Percentiles rank a stretch among this genome's conserved stretches.
These are phyloP conservation scores for Gnathonemus longibarbis DNA, from an alignment of 2,113 vertebrate genomes.

Conservation along the genomic window DNA sequence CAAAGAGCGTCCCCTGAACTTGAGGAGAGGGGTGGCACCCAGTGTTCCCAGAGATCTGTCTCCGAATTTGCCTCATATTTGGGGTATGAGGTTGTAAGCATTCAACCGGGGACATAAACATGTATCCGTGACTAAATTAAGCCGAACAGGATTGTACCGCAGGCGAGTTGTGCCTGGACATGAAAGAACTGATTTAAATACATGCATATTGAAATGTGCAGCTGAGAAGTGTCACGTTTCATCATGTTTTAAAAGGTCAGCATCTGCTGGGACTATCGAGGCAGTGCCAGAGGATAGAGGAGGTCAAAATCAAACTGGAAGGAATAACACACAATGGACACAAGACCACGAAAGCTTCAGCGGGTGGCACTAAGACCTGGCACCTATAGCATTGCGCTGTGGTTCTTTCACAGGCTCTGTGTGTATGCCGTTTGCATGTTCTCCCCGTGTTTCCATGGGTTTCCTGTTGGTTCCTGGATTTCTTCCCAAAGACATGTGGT, in stretches of 20 bases:
- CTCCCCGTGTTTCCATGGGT: neutral
- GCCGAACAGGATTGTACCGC: slow-evolving; percentile 16
- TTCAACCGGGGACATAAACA: neutral
- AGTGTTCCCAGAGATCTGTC: neutral
- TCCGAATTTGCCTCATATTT: neutral
- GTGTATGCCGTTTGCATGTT: neutral
- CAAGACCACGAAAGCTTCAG: neutral
- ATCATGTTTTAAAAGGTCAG: neutral
- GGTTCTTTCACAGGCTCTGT: neutral
- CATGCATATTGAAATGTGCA: slow-evolving; percentile 21
- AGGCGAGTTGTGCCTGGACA: slow-evolving; percentile 7
- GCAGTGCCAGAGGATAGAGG: neutral
- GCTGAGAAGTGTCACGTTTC: neutral
- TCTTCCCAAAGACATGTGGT: neutral
- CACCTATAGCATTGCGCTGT: neutral
- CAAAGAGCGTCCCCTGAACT: neutral
- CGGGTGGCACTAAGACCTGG: neutral
- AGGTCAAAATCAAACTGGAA: neutral
- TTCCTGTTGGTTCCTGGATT: neutral
- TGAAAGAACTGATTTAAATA: slow-evolving; percentile 6
- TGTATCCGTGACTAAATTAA: slow-evolving; percentile 8
- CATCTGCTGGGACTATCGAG: neutral
- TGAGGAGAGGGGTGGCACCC: neutral
- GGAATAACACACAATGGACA: neutral
- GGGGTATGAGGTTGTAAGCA: neutral